Conservation (phyloP, 1,140 invertebrate genomes). For the Temnothorax nylanderi region DNA sequence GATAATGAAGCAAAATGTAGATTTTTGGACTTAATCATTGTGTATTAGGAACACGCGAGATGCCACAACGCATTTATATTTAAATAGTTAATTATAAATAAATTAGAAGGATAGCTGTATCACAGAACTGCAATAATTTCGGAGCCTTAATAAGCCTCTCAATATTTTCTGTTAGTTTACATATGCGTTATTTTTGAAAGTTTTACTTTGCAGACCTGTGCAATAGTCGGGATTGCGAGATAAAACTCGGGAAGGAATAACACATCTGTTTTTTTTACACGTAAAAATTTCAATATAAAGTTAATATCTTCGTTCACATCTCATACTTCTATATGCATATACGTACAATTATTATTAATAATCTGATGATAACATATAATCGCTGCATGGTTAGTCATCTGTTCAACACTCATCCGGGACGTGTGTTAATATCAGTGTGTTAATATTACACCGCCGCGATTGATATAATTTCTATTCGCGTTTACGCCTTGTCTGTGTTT, state of each 20-base stretch:
- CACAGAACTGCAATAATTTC: slow-evolving; percentile 9
- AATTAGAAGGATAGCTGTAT: not conserved
- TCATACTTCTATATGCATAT: slow-evolving; percentile 67
- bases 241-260: slow-evolving; percentile 20
- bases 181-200: not conserved
- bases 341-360: slow-evolving; percentile 73
- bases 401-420: slow-evolving; percentile 67
- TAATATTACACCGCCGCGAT: slow-evolving; percentile 71
- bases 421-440: slow-evolving; percentile 78
- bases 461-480: slow-evolving; percentile 56
- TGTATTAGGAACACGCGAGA: not conserved
- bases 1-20: not conserved
- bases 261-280: slow-evolving; percentile 57
- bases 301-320: slow-evolving; percentile 67
- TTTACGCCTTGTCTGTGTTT: slow-evolving; percentile 40
- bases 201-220: slow-evolving; percentile 25
- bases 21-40: slow-evolving; percentile 18
- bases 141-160: not conserved
- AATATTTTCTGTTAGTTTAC: not conserved
- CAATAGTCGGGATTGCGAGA: not conserved
- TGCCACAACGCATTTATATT: slow-evolving; percentile 11
- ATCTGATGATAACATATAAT: slow-evolving; percentile 76
- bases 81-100: slow-evolving; percentile 32
- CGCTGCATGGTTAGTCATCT: slow-evolving; percentile 81
- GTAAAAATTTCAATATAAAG: slow-evolving; percentile 75